Conservation (phyloP, 2,113 vertebrate genomes). For the Notothenia coriiceps region DNA sequence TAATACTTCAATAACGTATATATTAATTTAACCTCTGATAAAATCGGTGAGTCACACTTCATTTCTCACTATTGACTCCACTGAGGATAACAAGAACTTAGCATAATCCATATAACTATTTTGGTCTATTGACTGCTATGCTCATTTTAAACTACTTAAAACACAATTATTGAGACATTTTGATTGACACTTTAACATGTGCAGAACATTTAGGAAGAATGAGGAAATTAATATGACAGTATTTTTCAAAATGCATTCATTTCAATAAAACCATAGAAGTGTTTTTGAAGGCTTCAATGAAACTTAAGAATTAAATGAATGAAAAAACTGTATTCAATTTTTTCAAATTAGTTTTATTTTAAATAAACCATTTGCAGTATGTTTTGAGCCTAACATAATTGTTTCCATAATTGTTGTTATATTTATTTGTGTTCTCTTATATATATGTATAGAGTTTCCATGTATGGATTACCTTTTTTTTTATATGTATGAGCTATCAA, state of each 20-base stretch:
- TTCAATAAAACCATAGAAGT: not conserved
- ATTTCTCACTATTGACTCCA: not conserved
- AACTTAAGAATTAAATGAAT: not conserved
- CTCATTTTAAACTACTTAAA: not conserved
- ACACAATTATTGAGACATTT: not conserved
- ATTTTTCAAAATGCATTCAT: not conserved
- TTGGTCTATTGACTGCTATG: not conserved
- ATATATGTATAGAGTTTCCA: no score
- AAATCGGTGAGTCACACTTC: constrained; percentile 24
- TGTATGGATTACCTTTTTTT: no score
- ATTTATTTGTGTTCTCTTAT: no score
- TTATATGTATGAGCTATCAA: no score
- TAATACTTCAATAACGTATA: constrained; percentile 64
- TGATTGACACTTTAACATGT: not conserved
- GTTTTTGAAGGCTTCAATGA: no score
- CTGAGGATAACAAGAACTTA: not conserved
- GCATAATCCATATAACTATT: not conserved
- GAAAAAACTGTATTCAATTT: not conserved
- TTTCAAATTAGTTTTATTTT: no score
- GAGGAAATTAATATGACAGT: not conserved
- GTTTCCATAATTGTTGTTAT: no score
- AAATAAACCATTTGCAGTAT: no score
- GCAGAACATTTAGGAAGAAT: no score
- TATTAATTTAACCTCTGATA: constrained; percentile 57
- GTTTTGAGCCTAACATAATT: no score